phyloP scores from a whole-genome alignment of 2,888 invertebrate genomes.

The Nasonovia ribisnigri region DNA sequence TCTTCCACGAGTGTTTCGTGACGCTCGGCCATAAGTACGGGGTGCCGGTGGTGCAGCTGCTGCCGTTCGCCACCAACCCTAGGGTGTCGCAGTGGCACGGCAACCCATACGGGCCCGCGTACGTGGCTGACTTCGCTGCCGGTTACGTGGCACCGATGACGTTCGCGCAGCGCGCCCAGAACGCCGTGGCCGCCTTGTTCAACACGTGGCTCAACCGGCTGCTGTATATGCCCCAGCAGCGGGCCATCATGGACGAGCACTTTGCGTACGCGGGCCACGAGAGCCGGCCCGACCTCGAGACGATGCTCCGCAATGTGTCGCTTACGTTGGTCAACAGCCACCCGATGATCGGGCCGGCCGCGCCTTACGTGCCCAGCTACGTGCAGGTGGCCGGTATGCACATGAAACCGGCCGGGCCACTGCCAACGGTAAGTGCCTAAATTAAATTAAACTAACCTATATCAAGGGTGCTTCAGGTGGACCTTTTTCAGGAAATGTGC shows the following conservation, averaged over 20 bases:
- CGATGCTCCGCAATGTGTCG: slow-evolving; percentile 46
- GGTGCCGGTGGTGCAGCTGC: slow-evolving; percentile 68
- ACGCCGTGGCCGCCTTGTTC: not conserved
- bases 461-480: no score
- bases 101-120: slow-evolving; percentile 55
- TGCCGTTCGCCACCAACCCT: slow-evolving; percentile 31
- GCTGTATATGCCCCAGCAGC: slow-evolving; percentile 25
- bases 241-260: slow-evolving; percentile 7
- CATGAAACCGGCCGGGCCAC: not conserved
- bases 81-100: slow-evolving; percentile 57
- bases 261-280: slow-evolving; percentile 35
- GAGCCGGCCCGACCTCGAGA: slow-evolving; percentile 8
- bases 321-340: slow-evolving; percentile 44
- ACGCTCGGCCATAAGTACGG: slow-evolving; percentile 69
- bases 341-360: not conserved
- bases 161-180: slow-evolving; percentile 22
- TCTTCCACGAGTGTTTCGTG: slow-evolving; percentile 69
- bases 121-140: slow-evolving; percentile 51
- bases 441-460: no score
- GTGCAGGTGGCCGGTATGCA: slow-evolving; percentile 58
- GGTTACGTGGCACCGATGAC: slow-evolving; percentile 42
- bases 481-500: no score
- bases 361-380: slow-evolving; percentile 38
- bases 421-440: not conserved
- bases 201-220: slow-evolving; percentile 20